A percentile compares a stretch with the other conserved stretches of the same genome.
Conservation (phyloP, 2,797 vertebrate genomes). For the Chelonia mydas region DNA sequence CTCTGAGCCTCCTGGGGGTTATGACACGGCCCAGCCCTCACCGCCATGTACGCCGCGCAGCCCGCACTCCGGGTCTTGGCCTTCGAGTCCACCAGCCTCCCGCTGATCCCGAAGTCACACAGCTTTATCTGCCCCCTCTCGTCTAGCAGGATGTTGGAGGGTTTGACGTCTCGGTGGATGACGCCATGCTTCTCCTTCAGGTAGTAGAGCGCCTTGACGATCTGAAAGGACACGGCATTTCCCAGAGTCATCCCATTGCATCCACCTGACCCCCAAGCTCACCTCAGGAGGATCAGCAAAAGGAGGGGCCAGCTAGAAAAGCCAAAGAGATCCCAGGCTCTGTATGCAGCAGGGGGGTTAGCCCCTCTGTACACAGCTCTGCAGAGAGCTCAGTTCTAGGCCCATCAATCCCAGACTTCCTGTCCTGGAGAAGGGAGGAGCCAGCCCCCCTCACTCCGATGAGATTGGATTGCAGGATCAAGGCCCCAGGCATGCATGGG, state of each 20-base stretch:
- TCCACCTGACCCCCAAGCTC: background rate
- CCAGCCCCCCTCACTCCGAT: background rate
- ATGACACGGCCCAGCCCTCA: constrained; percentile 71
- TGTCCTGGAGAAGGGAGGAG: background rate
- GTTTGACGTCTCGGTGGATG: constrained; percentile 95
- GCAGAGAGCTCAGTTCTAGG: background rate
- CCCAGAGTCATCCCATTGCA: background rate
- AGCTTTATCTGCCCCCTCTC: constrained; percentile 95
- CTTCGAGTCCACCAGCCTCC: constrained; percentile 95
- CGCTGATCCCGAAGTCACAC: constrained; percentile 97
- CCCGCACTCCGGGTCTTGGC: constrained; percentile 95
- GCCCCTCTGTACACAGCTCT: background rate
- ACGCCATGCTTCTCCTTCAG: constrained; percentile 97
- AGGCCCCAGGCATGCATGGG: background rate
- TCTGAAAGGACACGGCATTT: constrained; percentile 78
- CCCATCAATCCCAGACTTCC: background rate
- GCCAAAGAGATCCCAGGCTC: no score
- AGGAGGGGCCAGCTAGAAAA: background rate
- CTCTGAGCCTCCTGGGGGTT: background rate
- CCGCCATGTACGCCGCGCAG: constrained; percentile 97
- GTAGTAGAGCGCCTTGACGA: constrained; percentile 93
- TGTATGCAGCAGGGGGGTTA: background rate
- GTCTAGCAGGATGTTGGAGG: constrained; percentile 95
- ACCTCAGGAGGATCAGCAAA: background rate
- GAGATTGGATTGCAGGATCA: background rate